Evolutionary conservation across 1,140 invertebrate species (phyloP).

Genomic region (Drosophila biarmipes): DNA sequence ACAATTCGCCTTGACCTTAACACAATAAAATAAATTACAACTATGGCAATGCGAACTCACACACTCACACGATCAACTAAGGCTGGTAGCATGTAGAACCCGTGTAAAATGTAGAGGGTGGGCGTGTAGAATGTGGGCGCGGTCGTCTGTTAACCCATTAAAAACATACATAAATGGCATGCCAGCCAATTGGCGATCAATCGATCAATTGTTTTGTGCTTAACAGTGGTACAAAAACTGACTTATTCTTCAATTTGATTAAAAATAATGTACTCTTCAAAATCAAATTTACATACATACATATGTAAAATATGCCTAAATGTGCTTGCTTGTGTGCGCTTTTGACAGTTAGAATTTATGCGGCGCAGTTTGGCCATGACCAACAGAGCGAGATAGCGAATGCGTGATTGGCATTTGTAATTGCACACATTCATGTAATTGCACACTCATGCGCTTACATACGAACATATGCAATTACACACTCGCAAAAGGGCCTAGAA

Average conservation of each 20-base stretch:
- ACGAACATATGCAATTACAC: background rate
- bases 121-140: constrained; percentile 44
- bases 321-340: constrained; percentile 1
- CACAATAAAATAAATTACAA: constrained; percentile 81
- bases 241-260: background rate
- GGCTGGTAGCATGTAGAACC: constrained; percentile 9
- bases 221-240: background rate
- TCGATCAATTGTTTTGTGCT: constrained; percentile 26
- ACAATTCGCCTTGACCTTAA: constrained; percentile 79
- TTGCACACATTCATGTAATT: constrained; percentile 28
- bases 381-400: constrained; percentile 44
- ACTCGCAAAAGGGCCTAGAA: constrained; percentile 48
- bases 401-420: constrained; percentile 56
- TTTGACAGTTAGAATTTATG: constrained; percentile 58
- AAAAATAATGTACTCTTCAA: no score
- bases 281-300: no score
- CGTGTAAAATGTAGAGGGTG: constrained; percentile 11
- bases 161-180: constrained; percentile 51
- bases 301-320: background rate
- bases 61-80: constrained; percentile 5
- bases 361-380: constrained; percentile 37
- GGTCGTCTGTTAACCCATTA: constrained; percentile 50
- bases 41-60: constrained; percentile 56
- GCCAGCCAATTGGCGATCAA: constrained; percentile 37
- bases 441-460: background rate